Evolutionary conservation across 2,888 invertebrate genomes (phyloP).

Genomic region (Exephanes ischioxanthus): DNA sequence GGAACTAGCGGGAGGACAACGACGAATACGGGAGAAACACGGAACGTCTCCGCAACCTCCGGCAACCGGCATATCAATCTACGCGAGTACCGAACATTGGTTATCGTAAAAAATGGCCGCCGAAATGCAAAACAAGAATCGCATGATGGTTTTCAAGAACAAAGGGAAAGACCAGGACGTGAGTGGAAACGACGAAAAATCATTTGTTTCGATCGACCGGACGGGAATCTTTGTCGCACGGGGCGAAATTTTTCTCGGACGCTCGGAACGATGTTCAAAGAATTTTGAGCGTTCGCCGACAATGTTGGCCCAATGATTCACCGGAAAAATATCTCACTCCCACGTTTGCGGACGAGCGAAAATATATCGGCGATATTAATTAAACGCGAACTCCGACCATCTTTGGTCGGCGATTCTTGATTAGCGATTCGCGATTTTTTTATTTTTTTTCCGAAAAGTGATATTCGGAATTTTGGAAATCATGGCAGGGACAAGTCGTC

Average conservation of each 20-base stretch:
- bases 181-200: constrained; percentile 86
- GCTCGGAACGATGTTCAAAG: neutral
- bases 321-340: constrained; percentile 43
- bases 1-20: constrained; percentile 42
- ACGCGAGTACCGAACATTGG: constrained; percentile 73
- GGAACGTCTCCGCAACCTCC: constrained; percentile 57
- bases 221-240: neutral
- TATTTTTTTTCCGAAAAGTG: constrained; percentile 14
- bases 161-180: constrained; percentile 99
- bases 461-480: neutral
- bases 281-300: constrained; percentile 1
- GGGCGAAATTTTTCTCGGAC: neutral
- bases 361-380: neutral
- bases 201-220: neutral
- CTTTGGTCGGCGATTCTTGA: constrained; percentile 5
- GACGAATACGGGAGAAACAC: constrained; percentile 67
- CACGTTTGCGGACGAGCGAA: constrained; percentile 54
- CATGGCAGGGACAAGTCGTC: too few species aligned
- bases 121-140: constrained; percentile 92
- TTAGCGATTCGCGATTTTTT: neutral
- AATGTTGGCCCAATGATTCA: constrained; percentile 46
- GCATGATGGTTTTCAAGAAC: constrained; percentile 98
- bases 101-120: constrained; percentile 90
- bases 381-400: neutral
- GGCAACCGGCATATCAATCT: constrained; percentile 79